Conservation (phyloP, 2,888 invertebrate species). For the Drosophila paranaensis region DNA sequence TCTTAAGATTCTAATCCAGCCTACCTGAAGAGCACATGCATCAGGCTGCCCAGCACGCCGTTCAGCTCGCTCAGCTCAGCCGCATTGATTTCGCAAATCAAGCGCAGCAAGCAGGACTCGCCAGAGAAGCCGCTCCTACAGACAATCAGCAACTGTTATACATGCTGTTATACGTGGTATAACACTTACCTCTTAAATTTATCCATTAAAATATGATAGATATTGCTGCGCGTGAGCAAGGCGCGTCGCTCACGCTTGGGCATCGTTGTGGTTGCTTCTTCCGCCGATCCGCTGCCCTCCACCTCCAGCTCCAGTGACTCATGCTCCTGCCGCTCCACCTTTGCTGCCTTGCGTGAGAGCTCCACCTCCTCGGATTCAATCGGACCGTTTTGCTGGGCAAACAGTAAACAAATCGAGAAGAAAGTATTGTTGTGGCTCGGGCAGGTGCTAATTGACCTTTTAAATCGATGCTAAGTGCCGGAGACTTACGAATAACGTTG, state of each 20-base stretch:
- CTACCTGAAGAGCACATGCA: constrained; percentile 89
- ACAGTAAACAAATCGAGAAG: constrained; percentile 8
- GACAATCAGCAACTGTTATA: background rate
- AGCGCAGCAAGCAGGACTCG: constrained; percentile 87
- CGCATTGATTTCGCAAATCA: constrained; percentile 88
- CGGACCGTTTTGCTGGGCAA: constrained; percentile 67
- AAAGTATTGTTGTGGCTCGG: constrained; percentile 15
- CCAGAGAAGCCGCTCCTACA: constrained; percentile 86
- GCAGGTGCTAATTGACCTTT: constrained; percentile 63
- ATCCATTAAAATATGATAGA: constrained; percentile 72
- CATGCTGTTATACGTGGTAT: background rate
- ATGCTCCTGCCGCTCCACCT: background rate
- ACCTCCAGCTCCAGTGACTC: background rate
- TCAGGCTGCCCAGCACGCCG: constrained; percentile 88
- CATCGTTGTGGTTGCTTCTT: constrained; percentile 6
- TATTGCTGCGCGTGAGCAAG: constrained; percentile 65
- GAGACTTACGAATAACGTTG: constrained; percentile 78
- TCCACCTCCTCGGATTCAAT: constrained; percentile 67
- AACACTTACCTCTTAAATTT: constrained; percentile 63
- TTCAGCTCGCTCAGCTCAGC: constrained; percentile 84
- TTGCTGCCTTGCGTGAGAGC: constrained; percentile 49
- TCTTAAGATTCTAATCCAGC: constrained; percentile 51
- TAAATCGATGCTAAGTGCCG: constrained; percentile 50
- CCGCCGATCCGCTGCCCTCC: constrained; percentile 6
- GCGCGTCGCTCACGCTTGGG: constrained; percentile 51